These are phyloP conservation scores for Temnothorax rugatulus DNA, from an alignment of 2,888 invertebrate genomes.

Conservation along the genomic window DNA sequence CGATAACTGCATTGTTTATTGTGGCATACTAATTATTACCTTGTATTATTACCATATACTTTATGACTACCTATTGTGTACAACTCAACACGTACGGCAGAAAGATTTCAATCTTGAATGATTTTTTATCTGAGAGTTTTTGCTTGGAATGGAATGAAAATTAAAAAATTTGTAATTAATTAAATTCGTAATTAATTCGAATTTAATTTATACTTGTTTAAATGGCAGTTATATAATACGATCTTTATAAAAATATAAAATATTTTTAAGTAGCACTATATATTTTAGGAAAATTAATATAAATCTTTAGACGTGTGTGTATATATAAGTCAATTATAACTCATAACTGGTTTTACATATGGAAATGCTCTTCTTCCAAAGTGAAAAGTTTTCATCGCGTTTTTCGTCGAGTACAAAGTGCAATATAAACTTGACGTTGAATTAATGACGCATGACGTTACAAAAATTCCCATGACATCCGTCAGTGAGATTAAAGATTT, in stretches of 20 bases:
- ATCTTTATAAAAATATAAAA: neutral
- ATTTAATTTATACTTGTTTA: conserved; percentile 4
- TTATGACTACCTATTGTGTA: neutral
- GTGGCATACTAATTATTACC: conserved; percentile 13
- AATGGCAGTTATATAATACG: neutral
- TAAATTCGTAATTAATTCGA: neutral
- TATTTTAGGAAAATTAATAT: neutral
- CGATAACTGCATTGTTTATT: conserved; percentile 26
- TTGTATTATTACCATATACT: neutral
- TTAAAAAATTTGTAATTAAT: neutral
- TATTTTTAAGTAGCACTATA: neutral
- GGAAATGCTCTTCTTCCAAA: neutral
- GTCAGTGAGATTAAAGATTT: neutral
- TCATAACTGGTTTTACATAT: neutral
- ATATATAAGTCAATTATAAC: neutral
- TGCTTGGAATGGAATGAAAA: neutral
- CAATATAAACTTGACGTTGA: neutral
- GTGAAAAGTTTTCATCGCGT: neutral
- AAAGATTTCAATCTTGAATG: conserved; percentile 8
- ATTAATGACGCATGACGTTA: neutral
- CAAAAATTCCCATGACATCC: conserved; percentile 3
- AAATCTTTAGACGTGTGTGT: neutral
- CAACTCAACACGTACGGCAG: neutral
- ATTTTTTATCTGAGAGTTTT: neutral
- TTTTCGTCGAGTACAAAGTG: neutral